These are phyloP conservation scores for Macquaria ambigua DNA, from an alignment of 2,113 vertebrate species.

Conservation along the genomic window DNA sequence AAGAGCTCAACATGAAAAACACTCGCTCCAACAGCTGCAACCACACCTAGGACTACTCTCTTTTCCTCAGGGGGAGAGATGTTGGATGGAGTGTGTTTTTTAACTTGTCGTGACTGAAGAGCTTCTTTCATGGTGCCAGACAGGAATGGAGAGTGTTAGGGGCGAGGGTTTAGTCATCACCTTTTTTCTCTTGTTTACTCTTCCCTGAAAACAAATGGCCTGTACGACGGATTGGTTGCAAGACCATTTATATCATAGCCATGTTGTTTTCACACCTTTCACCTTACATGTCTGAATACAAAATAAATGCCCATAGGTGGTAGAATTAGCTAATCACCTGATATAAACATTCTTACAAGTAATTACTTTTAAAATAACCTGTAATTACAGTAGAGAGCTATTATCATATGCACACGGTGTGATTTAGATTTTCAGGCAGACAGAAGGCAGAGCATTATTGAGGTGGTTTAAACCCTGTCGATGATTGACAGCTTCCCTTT, in stretches of 20 bases:
- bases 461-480: slow-evolving; percentile 18
- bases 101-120: slow-evolving; percentile 70
- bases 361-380: slow-evolving; percentile 22
- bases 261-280: slow-evolving; percentile 18
- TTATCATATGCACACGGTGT: not conserved
- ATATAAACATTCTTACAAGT: slow-evolving; percentile 25
- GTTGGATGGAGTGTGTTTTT: slow-evolving; percentile 58
- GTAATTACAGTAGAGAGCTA: slow-evolving; percentile 34
- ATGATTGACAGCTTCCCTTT: slow-evolving; percentile 66
- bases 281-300: not conserved
- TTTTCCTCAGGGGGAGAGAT: slow-evolving; percentile 53
- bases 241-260: not conserved
- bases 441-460: slow-evolving; percentile 42
- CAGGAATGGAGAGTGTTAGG: slow-evolving; percentile 46
- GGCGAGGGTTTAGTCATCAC: slow-evolving; percentile 61
- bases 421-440: slow-evolving; percentile 5
- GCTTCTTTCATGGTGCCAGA: slow-evolving; percentile 69
- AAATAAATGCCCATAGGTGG: slow-evolving; percentile 24
- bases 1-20: slow-evolving; percentile 28
- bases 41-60: slow-evolving; percentile 58
- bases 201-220: slow-evolving; percentile 38
- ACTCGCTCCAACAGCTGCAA: slow-evolving; percentile 6
- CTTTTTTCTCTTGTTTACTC: slow-evolving; percentile 42
- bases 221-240: slow-evolving; percentile 14
- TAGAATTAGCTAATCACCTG: not conserved